Conservation (phyloP, 1,140 invertebrate species). For the Dendroctonus valens region DNA sequence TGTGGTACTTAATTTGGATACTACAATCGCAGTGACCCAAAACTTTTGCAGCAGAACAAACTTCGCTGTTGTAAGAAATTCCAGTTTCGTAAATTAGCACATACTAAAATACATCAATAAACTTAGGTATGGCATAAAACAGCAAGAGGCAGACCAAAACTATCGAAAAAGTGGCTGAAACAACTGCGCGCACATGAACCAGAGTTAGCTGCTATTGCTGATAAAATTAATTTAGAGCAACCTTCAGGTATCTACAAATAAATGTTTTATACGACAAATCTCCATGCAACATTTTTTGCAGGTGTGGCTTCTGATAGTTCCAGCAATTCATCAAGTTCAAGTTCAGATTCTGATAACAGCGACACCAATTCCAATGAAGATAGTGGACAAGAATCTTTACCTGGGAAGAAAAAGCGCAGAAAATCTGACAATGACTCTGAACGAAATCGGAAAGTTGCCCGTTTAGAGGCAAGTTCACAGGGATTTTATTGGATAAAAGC, state of each 20-base stretch:
- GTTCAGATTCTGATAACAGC: conserved; percentile 59
- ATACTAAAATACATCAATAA: conserved; percentile 3
- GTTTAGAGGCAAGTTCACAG: conserved; percentile 36
- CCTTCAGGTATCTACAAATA: conserved; percentile 61
- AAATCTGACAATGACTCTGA: conserved; percentile 50
- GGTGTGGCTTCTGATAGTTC: conserved; percentile 92
- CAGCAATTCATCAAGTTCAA: conserved; percentile 84
- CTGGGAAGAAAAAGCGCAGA: conserved; percentile 79
- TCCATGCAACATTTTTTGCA: neutral
- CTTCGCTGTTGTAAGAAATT: conserved; percentile 70
- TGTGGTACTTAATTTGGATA: conserved; percentile 94
- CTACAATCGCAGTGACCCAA: conserved; percentile 96
- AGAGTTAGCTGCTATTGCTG: conserved; percentile 80
- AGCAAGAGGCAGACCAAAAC: conserved; percentile 88
- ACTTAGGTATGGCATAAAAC: conserved; percentile 93
- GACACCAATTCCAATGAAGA: conserved; percentile 72
- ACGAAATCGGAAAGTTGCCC: conserved; percentile 39
- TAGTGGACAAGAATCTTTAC: conserved; percentile 84
- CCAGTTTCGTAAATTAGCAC: neutral
- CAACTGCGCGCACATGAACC: conserved; percentile 68
- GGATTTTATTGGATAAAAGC: neutral
- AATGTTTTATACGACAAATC: neutral
- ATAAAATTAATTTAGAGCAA: conserved; percentile 81
- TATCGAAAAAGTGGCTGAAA: conserved; percentile 66
- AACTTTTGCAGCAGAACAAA: conserved; percentile 97